Percentiles rank a stretch among this genome's conserved stretches.
These are phyloP conservation scores for Phaonia tiefii DNA, from an alignment of 2,888 invertebrate genomes.

Conservation along the genomic window DNA sequence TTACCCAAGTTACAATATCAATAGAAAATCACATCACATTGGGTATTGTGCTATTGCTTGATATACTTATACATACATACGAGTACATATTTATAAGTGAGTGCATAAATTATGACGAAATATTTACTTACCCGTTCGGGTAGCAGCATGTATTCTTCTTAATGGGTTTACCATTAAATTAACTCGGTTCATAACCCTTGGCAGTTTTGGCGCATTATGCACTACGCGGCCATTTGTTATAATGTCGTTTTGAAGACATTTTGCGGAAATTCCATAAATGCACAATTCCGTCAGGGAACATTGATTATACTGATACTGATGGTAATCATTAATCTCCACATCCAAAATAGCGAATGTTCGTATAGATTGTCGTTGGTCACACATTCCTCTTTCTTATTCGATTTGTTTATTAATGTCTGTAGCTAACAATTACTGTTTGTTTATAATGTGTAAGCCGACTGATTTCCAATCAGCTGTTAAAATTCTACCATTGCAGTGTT, in stretches of 20 bases:
- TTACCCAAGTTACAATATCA: too few relatives aligned
- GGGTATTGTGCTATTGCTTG: too few relatives aligned
- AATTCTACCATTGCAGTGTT: too few relatives aligned
- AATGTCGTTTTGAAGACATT: neutral
- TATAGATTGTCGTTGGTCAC: neutral
- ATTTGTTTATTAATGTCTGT: too few relatives aligned
- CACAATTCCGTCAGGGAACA: neutral
- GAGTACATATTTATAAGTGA: too few relatives aligned
- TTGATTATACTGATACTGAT: neutral
- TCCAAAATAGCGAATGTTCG: constrained; percentile 4
- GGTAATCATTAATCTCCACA: neutral
- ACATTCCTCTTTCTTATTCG: too few relatives aligned
- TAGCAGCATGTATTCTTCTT: neutral
- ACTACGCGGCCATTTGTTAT: neutral
- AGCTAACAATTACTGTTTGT: too few relatives aligned
- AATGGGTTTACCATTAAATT: constrained; percentile 3
- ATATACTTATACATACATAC: too few relatives aligned
- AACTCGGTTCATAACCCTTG: neutral
- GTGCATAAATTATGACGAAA: too few relatives aligned
- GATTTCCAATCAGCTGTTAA: too few relatives aligned
- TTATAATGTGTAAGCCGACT: too few relatives aligned
- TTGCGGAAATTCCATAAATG: neutral
- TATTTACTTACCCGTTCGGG: neutral
- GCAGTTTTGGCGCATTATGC: neutral
- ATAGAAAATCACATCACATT: too few relatives aligned